Base-by-base conservation (phyloP, 2,888 invertebrate species). In the Octonoba sinensis region DNA sequence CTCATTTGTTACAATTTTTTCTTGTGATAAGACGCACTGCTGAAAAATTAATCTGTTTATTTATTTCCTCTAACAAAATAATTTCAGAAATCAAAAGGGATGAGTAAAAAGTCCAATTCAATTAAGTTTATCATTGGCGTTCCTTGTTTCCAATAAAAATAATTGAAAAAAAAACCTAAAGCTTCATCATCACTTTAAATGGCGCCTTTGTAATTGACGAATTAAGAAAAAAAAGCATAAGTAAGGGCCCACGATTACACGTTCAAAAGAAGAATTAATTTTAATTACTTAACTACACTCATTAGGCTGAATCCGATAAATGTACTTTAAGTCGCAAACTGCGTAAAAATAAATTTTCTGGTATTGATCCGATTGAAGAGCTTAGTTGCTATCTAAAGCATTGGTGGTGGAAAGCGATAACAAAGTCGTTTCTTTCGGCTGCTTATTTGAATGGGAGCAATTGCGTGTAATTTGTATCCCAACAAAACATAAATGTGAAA, bases 201-300 rank as follows among this genome's bases (percentile, higher is more conserved):
- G 36, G 66, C 51, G 59, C 71, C 36, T 71, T 60, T 64, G 24
- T 66, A 66, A 78, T 72, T 54, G 66, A 24, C 27, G 46, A 65
- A 59, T 78, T 78, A 66, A 71, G 59, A 72, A 71, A 51, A 72
- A 60, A 60, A 72, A 62, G 13, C 57, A 36, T 49, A 71, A 60
- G 62, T 46, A 49, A 24, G 18, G 65, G 46, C n/a, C 20, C 22
- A 70, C 59, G 70, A 46, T 36, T 22, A 44, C 46, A 44, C 46
- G 69, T 56, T 44, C 46, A 67, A 66, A 46, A 57, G 65, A 64
- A 60, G 22, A 57, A 72, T 65, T 60, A 65, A 44, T 79, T 75
- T 72, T 79, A 79, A 72, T 79, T 79, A 65, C 72, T 66, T 72
- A 66, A 60, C 72, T 72, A 72, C 60, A 51, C 54, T 72, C 72